Base-by-base conservation (phyloP, 2,797 vertebrate genomes). In the Peromyscus nudipes region DNA sequence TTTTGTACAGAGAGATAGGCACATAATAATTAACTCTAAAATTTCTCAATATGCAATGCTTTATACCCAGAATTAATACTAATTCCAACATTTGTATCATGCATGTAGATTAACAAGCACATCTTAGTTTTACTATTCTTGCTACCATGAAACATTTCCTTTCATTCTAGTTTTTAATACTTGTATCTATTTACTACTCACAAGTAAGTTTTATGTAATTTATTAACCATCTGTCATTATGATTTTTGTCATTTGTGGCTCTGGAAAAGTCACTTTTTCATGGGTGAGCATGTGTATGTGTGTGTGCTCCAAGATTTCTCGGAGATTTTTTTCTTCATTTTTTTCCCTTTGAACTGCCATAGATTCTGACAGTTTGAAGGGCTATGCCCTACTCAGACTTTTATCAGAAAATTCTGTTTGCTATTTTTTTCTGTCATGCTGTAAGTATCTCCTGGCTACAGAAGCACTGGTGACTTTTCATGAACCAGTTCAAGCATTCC, bases 391-490 rank as follows among this genome's bases (percentile, higher is more conserved):
- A 57, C 49, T 81, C 57, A 87, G 71, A 81, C 84, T 94, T 96
- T 82, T 62, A 92, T 95, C 29, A 93, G 62, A 79, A 57, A 43
- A 10, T 49, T 92, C n/a, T 81, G 17, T 64, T 80, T 76, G 64
- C 40, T 81, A 12, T 67, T 82, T 91, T 88, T 79, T 94, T 73
- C n/a, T 91, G 43, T 34, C 85, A 55, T 67, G 87, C 34, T 71
- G 80, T 96, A 96, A 91, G 91, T 89, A 82, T 92, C 65, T 96
- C n/a, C 83, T 91, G 82, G 91, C 89, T 97, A 83, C 1, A 75
- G 55, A 37, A 91, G 17, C n/a, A 79, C 31, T 82, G 55, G 40
- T 92, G 55, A 94, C 83, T 92, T 94, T 88, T 95, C n/a, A 95
- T 95, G 79, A 96, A 46, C 3, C 13, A 93, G 37, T 89, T 91